Percentiles rank a stretch among this genome's conserved stretches.
Evolutionary conservation across 2,113 vertebrate species (phyloP).

Genomic region (Epinephelus lanceolatus): DNA sequence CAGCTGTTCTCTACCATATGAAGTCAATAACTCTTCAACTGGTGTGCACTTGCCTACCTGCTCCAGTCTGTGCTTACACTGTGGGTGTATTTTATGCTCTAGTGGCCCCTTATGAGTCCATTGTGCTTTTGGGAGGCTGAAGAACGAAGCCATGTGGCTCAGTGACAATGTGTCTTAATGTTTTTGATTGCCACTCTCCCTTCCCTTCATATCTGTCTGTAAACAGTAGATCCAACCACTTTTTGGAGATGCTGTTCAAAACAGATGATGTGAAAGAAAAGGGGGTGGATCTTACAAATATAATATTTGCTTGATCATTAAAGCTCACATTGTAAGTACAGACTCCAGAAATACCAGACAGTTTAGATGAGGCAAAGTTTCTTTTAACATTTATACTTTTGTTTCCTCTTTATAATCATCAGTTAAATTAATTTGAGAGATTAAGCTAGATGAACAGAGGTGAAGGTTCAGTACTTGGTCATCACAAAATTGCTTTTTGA

Average conservation of each 20-base stretch:
- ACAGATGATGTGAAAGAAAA: slow-evolving; percentile 11
- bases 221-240: not conserved
- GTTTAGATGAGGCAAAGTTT: slow-evolving; percentile 51
- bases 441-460: slow-evolving; percentile 88
- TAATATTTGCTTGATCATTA: not conserved
- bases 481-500: slow-evolving; percentile 80
- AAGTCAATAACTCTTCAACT: slow-evolving; percentile 90
- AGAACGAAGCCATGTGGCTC: slow-evolving; percentile 76
- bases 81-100: slow-evolving; percentile 81
- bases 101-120: not conserved
- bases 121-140: slow-evolving; percentile 83
- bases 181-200: slow-evolving; percentile 1
- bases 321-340: slow-evolving; percentile 90
- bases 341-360: slow-evolving; percentile 83
- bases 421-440: slow-evolving; percentile 69
- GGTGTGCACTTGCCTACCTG: slow-evolving; percentile 88
- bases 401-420: slow-evolving; percentile 83
- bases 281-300: not conserved
- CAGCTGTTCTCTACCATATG: slow-evolving; percentile 94
- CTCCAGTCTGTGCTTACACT: slow-evolving; percentile 91
- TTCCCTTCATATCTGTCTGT: slow-evolving; percentile 28
- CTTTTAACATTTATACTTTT: slow-evolving; percentile 27
- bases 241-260: slow-evolving; percentile 22
- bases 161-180: not conserved
- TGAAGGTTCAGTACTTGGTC: slow-evolving; percentile 87